Evolutionary conservation across 2,113 vertebrate genomes (phyloP).

Genomic region (Boulengeromyrus knoepffleri): DNA sequence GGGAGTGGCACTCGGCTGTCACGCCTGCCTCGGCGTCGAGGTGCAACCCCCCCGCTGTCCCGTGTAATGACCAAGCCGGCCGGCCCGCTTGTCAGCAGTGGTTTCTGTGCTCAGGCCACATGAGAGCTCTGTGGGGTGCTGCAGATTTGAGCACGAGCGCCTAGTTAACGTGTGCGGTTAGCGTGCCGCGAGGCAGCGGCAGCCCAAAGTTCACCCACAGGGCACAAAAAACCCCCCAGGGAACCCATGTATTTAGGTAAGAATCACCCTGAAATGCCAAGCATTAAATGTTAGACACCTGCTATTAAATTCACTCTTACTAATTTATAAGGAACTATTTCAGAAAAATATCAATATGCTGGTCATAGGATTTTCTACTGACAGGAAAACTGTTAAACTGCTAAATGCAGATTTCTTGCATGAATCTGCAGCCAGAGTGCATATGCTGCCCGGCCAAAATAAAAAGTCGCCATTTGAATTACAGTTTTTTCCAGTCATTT

Average conservation of each 20-base stretch:
- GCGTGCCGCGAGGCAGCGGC: conserved; percentile 49
- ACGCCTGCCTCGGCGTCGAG: background rate
- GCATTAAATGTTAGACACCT: background rate
- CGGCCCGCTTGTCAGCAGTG: conserved; percentile 61
- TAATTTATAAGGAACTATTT: background rate
- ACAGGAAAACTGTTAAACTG: background rate
- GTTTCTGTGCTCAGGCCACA: conserved; percentile 59
- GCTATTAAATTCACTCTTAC: background rate
- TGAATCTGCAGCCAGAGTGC: background rate
- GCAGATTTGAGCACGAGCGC: conserved; percentile 57
- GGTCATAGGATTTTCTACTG: background rate
- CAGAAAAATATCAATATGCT: background rate
- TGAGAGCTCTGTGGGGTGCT: conserved; percentile 59
- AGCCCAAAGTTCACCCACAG: conserved; percentile 54
- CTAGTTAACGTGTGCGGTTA: conserved; percentile 67
- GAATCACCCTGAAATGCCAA: background rate
- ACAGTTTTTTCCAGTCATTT: too few species aligned
- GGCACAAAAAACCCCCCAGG: conserved; percentile 29
- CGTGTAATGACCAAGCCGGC: conserved; percentile 56
- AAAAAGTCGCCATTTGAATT: too few species aligned
- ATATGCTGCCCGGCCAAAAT: too few species aligned
- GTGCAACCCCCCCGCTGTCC: conserved; percentile 33
- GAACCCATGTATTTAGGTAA: background rate
- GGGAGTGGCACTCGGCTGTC: background rate
- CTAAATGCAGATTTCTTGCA: too few species aligned